A percentile compares a stretch with the other conserved stretches of the same genome.
These are phyloP conservation scores for Papilio gigon DNA, from an alignment of 2,888 invertebrate species.

Conservation along the genomic window DNA sequence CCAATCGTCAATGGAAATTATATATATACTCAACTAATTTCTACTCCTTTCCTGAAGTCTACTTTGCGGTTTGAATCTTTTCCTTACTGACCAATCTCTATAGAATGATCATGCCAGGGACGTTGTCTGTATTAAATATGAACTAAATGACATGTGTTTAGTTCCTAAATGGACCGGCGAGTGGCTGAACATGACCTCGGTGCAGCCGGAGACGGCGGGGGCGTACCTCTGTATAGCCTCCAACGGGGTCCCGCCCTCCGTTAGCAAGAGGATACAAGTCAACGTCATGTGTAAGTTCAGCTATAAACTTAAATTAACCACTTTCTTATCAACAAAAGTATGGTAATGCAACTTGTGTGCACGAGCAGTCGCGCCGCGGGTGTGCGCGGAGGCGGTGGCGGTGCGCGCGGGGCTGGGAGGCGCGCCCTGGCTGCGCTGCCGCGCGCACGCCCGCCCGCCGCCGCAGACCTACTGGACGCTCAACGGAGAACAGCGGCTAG, in stretches of 20 bases:
- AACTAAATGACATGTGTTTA: slow-evolving; percentile 53
- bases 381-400: slow-evolving; percentile 88
- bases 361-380: slow-evolving; percentile 86
- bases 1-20: slow-evolving; percentile 59
- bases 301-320: neutral
- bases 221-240: slow-evolving; percentile 85
- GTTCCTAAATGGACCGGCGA: slow-evolving; percentile 81
- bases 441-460: slow-evolving; percentile 88
- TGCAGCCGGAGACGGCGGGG: slow-evolving; percentile 84
- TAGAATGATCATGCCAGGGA: neutral
- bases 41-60: slow-evolving; percentile 49
- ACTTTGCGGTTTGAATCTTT: slow-evolving; percentile 32
- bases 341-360: slow-evolving; percentile 21
- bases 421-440: slow-evolving; percentile 86
- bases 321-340: no score
- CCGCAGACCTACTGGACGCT: slow-evolving; percentile 89
- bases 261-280: slow-evolving; percentile 75
- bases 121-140: neutral
- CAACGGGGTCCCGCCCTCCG: slow-evolving; percentile 83
- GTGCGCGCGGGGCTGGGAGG: slow-evolving; percentile 86
- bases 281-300: slow-evolving; percentile 83
- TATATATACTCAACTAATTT: slow-evolving; percentile 65
- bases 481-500: slow-evolving; percentile 84
- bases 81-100: neutral
- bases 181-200: slow-evolving; percentile 79